A percentile compares a stretch with the other conserved stretches of the same genome.
phyloP scores from a whole-genome alignment of 1,140 invertebrate species.

The Macrosteles quadrilineatus region DNA sequence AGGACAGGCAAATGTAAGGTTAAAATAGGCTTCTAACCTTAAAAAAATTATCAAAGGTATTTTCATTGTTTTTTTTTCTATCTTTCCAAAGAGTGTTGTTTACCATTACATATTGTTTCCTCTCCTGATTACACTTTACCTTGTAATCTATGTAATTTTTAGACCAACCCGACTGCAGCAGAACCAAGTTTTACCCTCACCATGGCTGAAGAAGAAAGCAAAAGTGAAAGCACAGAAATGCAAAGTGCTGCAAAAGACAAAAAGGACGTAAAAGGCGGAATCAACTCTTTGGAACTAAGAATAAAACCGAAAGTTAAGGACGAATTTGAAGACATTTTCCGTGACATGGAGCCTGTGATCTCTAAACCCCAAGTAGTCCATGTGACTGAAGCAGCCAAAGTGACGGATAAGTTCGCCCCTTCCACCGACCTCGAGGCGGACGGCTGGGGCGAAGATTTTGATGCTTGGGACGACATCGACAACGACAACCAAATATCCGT shows the following conservation, averaged over 20 bases:
- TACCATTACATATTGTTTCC: too few species aligned
- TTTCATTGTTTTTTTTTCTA: too few species aligned
- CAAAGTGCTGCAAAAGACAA: neutral
- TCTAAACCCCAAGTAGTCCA: conserved; percentile 59
- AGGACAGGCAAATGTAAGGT: too few species aligned
- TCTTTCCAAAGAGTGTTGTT: too few species aligned
- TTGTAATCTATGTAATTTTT: neutral
- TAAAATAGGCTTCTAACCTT: too few species aligned
- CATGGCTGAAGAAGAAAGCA: conserved; percentile 51
- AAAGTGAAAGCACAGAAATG: conserved; percentile 31
- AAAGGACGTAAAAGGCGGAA: neutral
- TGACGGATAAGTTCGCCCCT: conserved; percentile 50
- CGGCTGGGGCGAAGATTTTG: conserved; percentile 50
- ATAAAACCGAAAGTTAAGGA: neutral
- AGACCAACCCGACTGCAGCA: neutral
- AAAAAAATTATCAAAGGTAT: too few species aligned
- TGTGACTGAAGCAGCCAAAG: conserved; percentile 45
- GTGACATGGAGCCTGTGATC: conserved; percentile 82
- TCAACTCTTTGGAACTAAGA: too few species aligned
- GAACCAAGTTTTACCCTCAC: conserved; percentile 7
- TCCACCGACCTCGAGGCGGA: conserved; percentile 40
- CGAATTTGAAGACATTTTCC: conserved; percentile 67
- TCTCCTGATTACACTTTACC: too few species aligned
- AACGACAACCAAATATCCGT: neutral
- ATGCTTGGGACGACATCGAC: conserved; percentile 47